Evolutionary conservation across 1,140 invertebrate genomes (phyloP).

Genomic region (Zaprionus ornatus): DNA sequence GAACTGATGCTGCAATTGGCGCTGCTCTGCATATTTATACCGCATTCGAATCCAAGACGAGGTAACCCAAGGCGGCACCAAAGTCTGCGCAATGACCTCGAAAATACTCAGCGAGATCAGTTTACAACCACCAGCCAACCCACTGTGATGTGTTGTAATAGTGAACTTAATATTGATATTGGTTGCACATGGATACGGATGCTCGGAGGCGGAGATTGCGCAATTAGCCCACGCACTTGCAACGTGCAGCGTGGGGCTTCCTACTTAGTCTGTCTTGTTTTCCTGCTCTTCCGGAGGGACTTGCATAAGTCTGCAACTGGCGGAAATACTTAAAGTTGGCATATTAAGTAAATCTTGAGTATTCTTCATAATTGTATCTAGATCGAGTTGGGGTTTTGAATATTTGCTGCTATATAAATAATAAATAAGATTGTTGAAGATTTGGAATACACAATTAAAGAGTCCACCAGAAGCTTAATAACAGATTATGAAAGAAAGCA

Average conservation of each 20-base stretch:
- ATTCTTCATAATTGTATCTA: background rate
- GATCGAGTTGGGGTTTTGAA: no score
- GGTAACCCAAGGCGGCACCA: conserved; percentile 52
- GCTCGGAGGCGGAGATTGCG: conserved; percentile 43
- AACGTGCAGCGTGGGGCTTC: conserved; percentile 38
- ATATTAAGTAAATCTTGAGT: background rate
- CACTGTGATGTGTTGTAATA: conserved; percentile 57
- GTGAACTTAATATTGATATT: conserved; percentile 78
- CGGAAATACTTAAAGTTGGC: background rate
- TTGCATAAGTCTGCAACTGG: background rate
- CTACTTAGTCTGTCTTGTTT: background rate
- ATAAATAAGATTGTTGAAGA: rapidly evolving
- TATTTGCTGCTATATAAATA: no score
- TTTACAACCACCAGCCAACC: conserved; percentile 42
- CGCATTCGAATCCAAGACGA: background rate
- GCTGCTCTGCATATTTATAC: conserved; percentile 56
- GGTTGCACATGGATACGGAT: conserved; percentile 39
- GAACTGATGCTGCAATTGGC: conserved; percentile 60
- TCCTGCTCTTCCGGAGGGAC: conserved; percentile 9
- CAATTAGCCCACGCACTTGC: conserved; percentile 52
- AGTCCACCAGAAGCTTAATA: no score
- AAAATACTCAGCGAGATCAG: conserved; percentile 44
- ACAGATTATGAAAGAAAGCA: no score
- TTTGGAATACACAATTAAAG: no score
- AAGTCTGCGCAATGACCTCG: conserved; percentile 74